Conservation (phyloP, 2,888 invertebrate genomes). For the Gnatocerus cornutus region DNA sequence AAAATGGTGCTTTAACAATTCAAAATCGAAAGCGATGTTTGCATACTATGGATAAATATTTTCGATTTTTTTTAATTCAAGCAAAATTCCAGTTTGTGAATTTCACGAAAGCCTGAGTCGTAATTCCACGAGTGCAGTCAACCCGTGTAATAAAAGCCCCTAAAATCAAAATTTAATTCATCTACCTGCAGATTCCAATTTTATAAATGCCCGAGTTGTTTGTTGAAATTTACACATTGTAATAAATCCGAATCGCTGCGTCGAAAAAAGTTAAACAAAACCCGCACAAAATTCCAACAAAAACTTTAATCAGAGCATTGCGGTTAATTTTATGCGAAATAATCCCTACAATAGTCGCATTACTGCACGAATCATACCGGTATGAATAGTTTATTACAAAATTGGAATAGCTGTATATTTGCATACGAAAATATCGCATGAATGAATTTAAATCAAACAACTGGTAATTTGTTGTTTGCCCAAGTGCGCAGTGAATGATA, state of each 20-base stretch:
- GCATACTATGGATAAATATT: too few species aligned
- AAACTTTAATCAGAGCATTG: conserved; percentile 1
- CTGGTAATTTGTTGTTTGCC: conserved; percentile 38
- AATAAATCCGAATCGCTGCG: conserved; percentile 7
- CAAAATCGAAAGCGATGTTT: too few species aligned
- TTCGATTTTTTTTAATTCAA: too few species aligned
- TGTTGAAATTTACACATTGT: conserved; percentile 6
- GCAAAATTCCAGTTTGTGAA: too few species aligned
- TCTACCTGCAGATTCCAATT: not conserved
- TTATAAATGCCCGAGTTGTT: not conserved
- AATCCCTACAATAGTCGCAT: conserved; percentile 24
- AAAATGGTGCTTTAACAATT: too few species aligned
- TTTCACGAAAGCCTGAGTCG: too few species aligned
- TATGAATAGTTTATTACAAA: conserved; percentile 29
- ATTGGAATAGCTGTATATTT: conserved; percentile 19
- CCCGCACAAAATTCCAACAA: conserved; percentile 11
- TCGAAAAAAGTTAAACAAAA: conserved; percentile 10
- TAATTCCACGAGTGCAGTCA: too few species aligned
- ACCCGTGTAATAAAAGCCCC: not conserved
- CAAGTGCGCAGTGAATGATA: conserved; percentile 32
- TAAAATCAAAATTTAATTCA: conserved; percentile 1
- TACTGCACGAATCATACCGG: conserved; percentile 14
- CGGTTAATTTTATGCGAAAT: conserved; percentile 27
- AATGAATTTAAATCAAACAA: conserved; percentile 21
- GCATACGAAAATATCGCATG: conserved; percentile 32